Conservation (phyloP, 37 sponge, comb jelly and placozoan species). For the Aplysina aerophoba region DNA sequence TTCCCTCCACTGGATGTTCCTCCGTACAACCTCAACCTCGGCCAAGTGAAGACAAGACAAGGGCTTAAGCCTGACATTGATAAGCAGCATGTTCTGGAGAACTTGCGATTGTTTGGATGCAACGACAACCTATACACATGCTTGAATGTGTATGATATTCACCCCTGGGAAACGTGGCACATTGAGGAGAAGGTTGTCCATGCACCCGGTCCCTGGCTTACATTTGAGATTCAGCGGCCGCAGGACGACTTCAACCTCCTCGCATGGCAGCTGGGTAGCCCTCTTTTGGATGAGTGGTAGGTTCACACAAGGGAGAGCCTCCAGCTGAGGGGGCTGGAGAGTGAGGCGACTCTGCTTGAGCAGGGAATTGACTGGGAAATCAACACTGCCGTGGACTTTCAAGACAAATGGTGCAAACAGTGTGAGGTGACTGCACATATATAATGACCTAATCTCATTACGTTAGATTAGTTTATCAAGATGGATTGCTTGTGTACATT, state of each 20-base stretch:
- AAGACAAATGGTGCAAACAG: neutral
- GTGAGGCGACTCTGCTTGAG: conserved; percentile 61
- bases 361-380: conserved; percentile 80
- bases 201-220: conserved; percentile 92
- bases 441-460: too few species aligned
- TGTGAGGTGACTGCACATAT: too few species aligned
- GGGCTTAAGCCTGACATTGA: conserved; percentile 60
- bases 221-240: conserved; percentile 91
- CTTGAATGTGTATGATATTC: conserved; percentile 67
- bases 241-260: conserved; percentile 92
- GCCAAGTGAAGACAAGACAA: conserved; percentile 62
- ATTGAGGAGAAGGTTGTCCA: conserved; percentile 80
- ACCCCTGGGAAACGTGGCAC: conserved; percentile 85
- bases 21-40: conserved; percentile 76
- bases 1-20: conserved; percentile 86
- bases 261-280: conserved; percentile 80
- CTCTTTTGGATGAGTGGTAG: conserved; percentile 35
- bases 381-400: conserved; percentile 63
- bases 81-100: conserved; percentile 48
- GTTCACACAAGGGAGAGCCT: conserved; percentile 18
- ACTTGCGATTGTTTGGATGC: conserved; percentile 67
- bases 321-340: conserved; percentile 67
- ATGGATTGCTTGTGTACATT: too few species aligned
- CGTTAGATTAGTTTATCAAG: too few species aligned
- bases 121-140: conserved; percentile 70